Conservation (phyloP, 2,113 vertebrate genomes). For the Paratilapia polleni region DNA sequence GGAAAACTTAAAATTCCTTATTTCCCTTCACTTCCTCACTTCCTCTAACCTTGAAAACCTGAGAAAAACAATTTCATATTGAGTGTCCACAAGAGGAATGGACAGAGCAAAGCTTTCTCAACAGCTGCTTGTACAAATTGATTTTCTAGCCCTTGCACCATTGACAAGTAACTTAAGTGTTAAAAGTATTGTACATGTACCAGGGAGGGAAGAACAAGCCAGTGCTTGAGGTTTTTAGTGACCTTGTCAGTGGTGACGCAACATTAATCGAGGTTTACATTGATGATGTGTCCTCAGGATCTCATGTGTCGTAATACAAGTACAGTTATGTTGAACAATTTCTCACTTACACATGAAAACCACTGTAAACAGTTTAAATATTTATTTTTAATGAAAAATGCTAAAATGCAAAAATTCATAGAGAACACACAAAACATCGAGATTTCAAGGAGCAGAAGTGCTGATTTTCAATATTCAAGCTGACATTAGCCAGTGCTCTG, state of each 20-base stretch:
- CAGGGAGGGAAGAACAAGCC: constrained; percentile 4
- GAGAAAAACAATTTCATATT: constrained; percentile 19
- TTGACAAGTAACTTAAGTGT: constrained; percentile 35
- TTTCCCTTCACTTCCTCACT: background rate
- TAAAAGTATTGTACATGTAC: constrained; percentile 32
- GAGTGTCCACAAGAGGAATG: constrained; percentile 27
- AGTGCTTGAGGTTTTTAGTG: constrained; percentile 14
- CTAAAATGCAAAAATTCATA: background rate
- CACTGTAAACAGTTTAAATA: background rate
- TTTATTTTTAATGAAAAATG: background rate
- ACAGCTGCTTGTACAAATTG: constrained; percentile 59
- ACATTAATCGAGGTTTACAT: constrained; percentile 32
- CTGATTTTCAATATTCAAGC: background rate
- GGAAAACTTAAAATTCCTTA: background rate
- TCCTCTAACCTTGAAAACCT: constrained; percentile 25
- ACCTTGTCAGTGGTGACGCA: constrained; percentile 54
- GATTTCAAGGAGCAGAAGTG: background rate
- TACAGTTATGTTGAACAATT: background rate
- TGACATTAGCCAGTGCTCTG: background rate
- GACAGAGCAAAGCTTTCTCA: constrained; percentile 20
- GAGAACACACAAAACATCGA: background rate
- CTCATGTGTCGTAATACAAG: background rate
- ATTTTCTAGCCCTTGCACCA: constrained; percentile 57
- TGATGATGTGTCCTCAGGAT: background rate
- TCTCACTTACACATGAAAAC: background rate